Evolutionary conservation across 2,113 vertebrate species (phyloP).

Genomic region (Phrynocephalus versicolor): DNA sequence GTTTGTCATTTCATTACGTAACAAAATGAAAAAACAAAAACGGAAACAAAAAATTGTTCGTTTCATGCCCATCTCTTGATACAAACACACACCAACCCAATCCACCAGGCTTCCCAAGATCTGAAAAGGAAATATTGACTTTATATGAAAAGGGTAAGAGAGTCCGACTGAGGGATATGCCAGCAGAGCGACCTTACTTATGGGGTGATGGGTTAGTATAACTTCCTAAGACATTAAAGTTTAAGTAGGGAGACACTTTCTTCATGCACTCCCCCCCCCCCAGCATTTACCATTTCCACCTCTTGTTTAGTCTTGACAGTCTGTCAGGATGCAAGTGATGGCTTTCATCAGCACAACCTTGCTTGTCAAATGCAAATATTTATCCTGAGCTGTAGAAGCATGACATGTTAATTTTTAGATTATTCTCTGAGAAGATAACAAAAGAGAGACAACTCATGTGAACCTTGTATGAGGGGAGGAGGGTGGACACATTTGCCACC

Average conservation of each 20-base stretch:
- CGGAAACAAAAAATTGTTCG: too few species aligned
- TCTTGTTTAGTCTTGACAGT: slow-evolving; percentile 19
- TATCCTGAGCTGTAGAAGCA: neutral
- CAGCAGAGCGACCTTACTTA: neutral
- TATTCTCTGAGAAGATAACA: neutral
- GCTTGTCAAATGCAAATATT: slow-evolving; percentile 16
- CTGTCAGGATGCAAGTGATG: slow-evolving; percentile 14
- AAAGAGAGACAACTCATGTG: neutral
- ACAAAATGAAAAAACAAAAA: too few species aligned
- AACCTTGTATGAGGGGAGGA: neutral
- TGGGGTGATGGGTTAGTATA: neutral
- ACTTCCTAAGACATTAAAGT: neutral
- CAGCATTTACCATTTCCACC: neutral
- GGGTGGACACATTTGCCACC: neutral
- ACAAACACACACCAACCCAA: neutral
- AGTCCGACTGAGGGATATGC: neutral
- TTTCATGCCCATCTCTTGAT: too few species aligned
- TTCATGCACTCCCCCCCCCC: neutral
- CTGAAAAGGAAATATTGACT: neutral
- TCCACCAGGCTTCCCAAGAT: too few species aligned
- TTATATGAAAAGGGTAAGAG: neutral
- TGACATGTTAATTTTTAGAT: slow-evolving; percentile 27
- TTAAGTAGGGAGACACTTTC: neutral
- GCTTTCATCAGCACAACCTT: neutral
- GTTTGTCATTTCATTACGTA: too few species aligned